Percentiles rank a stretch among this genome's conserved stretches.
Evolutionary conservation across 2,888 invertebrate genomes (phyloP).

Genomic region (Cepaea hortensis): DNA sequence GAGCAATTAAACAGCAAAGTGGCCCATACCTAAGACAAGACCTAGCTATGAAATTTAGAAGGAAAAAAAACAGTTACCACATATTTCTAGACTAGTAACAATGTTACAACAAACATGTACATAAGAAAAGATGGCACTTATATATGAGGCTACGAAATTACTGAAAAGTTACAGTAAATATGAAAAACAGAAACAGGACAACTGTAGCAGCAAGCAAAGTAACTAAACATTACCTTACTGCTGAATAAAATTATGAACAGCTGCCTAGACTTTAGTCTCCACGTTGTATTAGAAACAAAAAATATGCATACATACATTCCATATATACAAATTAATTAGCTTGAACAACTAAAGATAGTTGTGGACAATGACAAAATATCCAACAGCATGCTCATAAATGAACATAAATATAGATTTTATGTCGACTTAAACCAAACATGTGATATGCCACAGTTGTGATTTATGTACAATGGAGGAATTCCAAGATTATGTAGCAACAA

Average conservation of each 20-base stretch:
- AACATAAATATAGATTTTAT: not conserved
- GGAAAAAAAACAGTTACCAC: no score
- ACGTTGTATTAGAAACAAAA: not conserved
- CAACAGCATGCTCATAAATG: not conserved
- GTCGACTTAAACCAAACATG: not conserved
- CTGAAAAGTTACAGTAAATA: not conserved
- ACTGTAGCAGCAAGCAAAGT: not conserved
- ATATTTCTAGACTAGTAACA: no score
- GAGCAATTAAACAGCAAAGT: no score
- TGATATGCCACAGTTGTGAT: conserved; percentile 11
- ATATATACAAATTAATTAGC: not conserved
- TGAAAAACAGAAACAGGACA: not conserved
- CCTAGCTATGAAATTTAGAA: no score
- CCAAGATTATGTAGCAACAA: no score
- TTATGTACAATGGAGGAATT: no score
- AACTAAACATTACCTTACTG: conserved; percentile 2
- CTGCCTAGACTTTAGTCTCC: conserved; percentile 10
- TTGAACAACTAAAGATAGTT: not conserved
- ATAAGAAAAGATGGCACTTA: not conserved
- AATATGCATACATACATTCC: not conserved
- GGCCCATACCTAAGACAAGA: no score
- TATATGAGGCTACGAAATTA: conserved; percentile 3
- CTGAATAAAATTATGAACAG: not conserved
- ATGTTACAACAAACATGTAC: not conserved
- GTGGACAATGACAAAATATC: not conserved